A percentile compares a stretch with the other conserved stretches of the same genome.
Conservation (phyloP, 1,140 invertebrate genomes). For the Muscidifurax raptorellus region DNA sequence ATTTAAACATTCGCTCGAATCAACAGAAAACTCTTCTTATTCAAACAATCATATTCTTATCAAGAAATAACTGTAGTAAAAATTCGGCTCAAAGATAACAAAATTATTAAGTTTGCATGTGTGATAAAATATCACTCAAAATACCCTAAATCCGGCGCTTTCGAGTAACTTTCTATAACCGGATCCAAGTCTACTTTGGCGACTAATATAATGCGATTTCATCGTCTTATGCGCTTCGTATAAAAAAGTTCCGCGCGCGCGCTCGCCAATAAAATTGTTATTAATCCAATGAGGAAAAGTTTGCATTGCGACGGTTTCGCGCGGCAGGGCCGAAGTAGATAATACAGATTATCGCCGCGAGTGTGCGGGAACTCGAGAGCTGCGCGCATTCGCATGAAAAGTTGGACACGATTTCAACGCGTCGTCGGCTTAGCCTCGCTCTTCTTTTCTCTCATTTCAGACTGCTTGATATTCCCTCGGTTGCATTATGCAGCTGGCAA, state of each 20-base stretch:
- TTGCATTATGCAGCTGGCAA: too few species aligned
- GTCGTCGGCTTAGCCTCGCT: not conserved
- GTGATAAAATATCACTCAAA: not conserved
- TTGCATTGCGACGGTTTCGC: conserved; percentile 13
- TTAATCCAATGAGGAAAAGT: conserved; percentile 17
- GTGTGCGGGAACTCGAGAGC: not conserved
- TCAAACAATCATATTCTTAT: too few species aligned
- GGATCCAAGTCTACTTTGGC: conserved; percentile 29
- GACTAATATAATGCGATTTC: conserved; percentile 30
- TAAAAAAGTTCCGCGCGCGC: not conserved
- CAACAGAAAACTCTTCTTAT: not conserved
- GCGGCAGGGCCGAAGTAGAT: not conserved
- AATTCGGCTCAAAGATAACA: too few species aligned
- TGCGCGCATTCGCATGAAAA: not conserved
- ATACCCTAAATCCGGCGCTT: not conserved
- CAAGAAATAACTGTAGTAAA: too few species aligned
- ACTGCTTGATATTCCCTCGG: too few species aligned
- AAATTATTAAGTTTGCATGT: too few species aligned
- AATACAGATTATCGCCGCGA: not conserved
- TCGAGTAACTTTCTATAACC: conserved; percentile 8
- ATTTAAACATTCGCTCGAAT: not conserved
- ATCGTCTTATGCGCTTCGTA: conserved; percentile 5
- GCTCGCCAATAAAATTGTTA: conserved; percentile 28
- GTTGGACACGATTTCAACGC: not conserved
- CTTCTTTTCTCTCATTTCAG: not conserved